These are phyloP conservation scores for Apodemia mormo DNA, from an alignment of 2,888 invertebrate species.

Conservation along the genomic window DNA sequence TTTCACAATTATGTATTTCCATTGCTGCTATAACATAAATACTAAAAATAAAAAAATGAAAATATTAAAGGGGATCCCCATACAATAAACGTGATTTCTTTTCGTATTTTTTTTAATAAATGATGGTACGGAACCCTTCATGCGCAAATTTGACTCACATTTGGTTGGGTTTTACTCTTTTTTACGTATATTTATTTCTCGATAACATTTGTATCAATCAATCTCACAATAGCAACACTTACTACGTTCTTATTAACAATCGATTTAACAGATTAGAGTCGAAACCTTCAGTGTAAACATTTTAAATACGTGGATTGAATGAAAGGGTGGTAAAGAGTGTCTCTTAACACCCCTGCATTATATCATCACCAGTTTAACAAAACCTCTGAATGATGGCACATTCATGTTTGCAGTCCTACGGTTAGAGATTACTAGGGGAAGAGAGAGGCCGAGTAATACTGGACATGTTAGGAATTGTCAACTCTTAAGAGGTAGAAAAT, in stretches of 20 bases:
- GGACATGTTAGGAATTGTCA: conserved; percentile 54
- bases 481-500: conserved; percentile 69
- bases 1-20: too few species aligned
- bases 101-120: too few species aligned
- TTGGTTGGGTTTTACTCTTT: too few species aligned
- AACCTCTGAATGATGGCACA: neutral
- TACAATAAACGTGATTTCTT: too few species aligned
- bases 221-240: neutral
- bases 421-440: neutral
- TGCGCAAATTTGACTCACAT: too few species aligned
- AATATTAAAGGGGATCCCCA: too few species aligned
- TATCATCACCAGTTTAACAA: conserved; percentile 24
- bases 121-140: too few species aligned
- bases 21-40: too few species aligned
- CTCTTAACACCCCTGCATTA: conserved; percentile 48
- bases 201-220: neutral
- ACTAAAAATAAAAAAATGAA: too few species aligned
- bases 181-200: too few species aligned
- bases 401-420: neutral
- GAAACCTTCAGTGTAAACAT: conserved; percentile 51
- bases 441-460: conserved; percentile 34
- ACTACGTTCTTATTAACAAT: neutral
- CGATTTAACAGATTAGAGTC: conserved; percentile 20
- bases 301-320: conserved; percentile 48
- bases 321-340: conserved; percentile 51